These are phyloP conservation scores for Pseudolycoriella hygida DNA, from an alignment of 2,888 invertebrate genomes.

Conservation along the genomic window DNA sequence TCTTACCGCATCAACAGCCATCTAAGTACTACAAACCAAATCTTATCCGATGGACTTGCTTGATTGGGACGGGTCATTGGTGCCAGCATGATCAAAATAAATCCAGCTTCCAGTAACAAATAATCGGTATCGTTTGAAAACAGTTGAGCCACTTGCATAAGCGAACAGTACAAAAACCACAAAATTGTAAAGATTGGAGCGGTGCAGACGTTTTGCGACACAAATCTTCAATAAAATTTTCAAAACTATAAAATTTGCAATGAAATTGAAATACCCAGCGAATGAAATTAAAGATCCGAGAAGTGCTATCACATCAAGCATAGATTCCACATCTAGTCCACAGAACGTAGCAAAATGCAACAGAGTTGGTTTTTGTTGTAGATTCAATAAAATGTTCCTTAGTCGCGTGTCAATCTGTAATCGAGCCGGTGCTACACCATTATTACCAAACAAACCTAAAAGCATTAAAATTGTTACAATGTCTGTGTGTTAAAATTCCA, in stretches of 20 bases:
- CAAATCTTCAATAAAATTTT: too few species aligned
- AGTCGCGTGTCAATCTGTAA: constrained; percentile 20
- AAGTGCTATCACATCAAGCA: constrained; percentile 47
- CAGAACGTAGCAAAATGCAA: constrained; percentile 47
- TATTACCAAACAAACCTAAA: constrained; percentile 54
- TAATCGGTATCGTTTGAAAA: constrained; percentile 39
- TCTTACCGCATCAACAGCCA: constrained; percentile 45
- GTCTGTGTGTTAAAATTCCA: too few species aligned
- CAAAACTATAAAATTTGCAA: too few species aligned
- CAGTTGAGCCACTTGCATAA: constrained; percentile 58
- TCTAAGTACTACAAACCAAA: constrained; percentile 25
- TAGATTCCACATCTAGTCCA: constrained; percentile 44
- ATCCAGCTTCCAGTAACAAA: constrained; percentile 54
- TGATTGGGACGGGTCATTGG: constrained; percentile 27
- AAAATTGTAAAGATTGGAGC: constrained; percentile 41
- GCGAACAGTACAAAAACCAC: constrained; percentile 52
- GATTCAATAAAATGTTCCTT: constrained; percentile 11
- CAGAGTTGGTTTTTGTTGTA: constrained; percentile 43
- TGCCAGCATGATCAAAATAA: constrained; percentile 49
- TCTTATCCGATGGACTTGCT: constrained; percentile 9
- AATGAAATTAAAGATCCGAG: constrained; percentile 46
- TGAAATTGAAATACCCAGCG: constrained; percentile 36
- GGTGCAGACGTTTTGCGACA: constrained; percentile 40
- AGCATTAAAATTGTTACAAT: constrained; percentile 10
- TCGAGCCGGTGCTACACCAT: constrained; percentile 50